Evolutionary conservation across 2,888 invertebrate species (phyloP).

Genomic region (Lasioglossum figueresi): DNA sequence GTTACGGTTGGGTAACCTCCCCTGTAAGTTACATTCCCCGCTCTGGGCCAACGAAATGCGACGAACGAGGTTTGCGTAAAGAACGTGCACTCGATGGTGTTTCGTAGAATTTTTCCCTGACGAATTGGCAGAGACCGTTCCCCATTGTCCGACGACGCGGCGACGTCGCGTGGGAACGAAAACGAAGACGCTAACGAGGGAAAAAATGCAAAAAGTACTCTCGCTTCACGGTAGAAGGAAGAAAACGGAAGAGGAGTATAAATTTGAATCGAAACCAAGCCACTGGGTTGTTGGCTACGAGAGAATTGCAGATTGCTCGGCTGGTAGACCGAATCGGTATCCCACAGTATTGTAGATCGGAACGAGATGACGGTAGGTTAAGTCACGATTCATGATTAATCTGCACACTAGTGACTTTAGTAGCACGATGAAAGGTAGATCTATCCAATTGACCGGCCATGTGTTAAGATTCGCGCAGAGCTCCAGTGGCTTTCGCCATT

Average conservation of each 20-base stretch:
- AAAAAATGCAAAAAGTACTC: neutral
- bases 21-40: no score
- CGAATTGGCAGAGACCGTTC: neutral
- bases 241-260: neutral
- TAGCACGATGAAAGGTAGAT: conserved; percentile 8
- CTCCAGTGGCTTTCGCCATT: conserved; percentile 16
- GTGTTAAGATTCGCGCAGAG: conserved; percentile 7
- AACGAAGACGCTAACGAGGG: conserved; percentile 4
- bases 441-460: conserved; percentile 6
- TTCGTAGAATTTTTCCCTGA: neutral
- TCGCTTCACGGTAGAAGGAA: neutral
- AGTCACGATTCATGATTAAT: conserved; percentile 12
- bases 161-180: neutral
- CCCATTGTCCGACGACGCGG: neutral
- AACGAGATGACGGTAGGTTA: neutral
- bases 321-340: neutral
- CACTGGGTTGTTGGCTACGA: neutral
- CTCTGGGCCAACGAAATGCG: no score
- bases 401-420: conserved; percentile 7
- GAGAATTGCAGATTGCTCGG: neutral
- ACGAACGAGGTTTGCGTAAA: no score
- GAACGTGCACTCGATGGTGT: no score
- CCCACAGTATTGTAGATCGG: neutral
- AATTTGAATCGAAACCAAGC: neutral
- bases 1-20: no score